Base-by-base conservation (phyloP, 2,113 vertebrate species). In the Panthera tigris region DNA sequence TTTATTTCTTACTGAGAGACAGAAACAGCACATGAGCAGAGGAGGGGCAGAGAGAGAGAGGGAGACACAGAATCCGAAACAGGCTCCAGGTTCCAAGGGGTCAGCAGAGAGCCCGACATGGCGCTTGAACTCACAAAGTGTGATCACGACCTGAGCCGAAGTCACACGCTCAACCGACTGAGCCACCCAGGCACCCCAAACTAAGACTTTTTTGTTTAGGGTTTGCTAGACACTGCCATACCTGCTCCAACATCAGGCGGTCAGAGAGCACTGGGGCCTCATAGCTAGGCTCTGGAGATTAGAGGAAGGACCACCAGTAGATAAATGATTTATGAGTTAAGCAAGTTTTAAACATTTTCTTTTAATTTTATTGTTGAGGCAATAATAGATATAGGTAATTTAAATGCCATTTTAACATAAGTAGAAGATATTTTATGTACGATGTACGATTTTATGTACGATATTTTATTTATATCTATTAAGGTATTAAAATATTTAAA, bases 401-500 rank as follows among this genome's bases (percentile, higher is more conserved):
- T 86, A 57, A 78, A 76, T 86, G 23, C 1, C n/a, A 9, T 86
- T 71, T 91, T 85, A 31, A 73, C 23, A 84, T 79, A 83, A 82
- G 12, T 18, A 93, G 50, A 90, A 8, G 16, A 33, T 81, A 55
- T 96, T 89, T 89, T 71, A 73, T 16, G 66, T 52, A 48, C 31
- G 45, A 61, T 2, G 3, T 52, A 39, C 39, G 39, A 63, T 96
- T 89, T 89, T 71, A 73, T 16, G 66, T 52, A 48, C 31, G 45
- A 61, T 2, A 33, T 96, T 95, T 82, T 74, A 55, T 84, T 86
- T 29, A 7, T 45, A 39, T 94, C 16, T 66, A 94, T 65, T 94
- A 79, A 91, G 84, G 55, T 45, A 76, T 33, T 80, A n/a, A 93
- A 90, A 66, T 66, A 71, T 63, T 82, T 61, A 74, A 84, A 93